phyloP scores from a whole-genome alignment of 2,797 vertebrate genomes.

The Apodemus agrarius region DNA sequence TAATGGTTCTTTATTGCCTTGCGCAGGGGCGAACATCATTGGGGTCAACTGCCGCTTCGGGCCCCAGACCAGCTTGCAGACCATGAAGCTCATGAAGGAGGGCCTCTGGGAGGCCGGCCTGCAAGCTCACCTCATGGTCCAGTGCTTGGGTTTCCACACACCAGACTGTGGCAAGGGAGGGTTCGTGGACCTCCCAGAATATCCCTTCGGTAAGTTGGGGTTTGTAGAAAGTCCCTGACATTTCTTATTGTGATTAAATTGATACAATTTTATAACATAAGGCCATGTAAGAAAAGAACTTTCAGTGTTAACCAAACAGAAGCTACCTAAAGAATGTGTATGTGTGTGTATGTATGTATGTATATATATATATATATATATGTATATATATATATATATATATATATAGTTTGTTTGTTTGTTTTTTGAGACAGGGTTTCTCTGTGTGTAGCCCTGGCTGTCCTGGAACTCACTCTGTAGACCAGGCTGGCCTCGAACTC shows the following conservation, averaged over 20 bases:
- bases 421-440: too few species aligned
- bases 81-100: constrained; percentile 93
- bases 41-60: constrained; percentile 97
- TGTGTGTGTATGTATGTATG: too few species aligned
- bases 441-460: too few species aligned
- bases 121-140: constrained; percentile 92
- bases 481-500: too few species aligned
- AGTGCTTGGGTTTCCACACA: constrained; percentile 94
- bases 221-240: too few species aligned
- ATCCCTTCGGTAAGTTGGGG: constrained; percentile 92
- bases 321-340: neutral
- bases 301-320: neutral
- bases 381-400: too few species aligned
- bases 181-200: constrained; percentile 96
- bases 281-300: neutral
- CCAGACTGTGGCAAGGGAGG: constrained; percentile 95
- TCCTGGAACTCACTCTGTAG: too few species aligned
- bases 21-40: constrained; percentile 92
- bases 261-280: rapidly evolving
- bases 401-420: too few species aligned
- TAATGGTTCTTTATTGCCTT: neutral
- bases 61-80: constrained; percentile 90
- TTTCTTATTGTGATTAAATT: constrained; percentile 5
- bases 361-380: too few species aligned
- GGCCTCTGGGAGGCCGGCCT: constrained; percentile 91